Evolutionary conservation across 2,888 invertebrate species (phyloP).

Genomic region (Hecatera dysodea): DNA sequence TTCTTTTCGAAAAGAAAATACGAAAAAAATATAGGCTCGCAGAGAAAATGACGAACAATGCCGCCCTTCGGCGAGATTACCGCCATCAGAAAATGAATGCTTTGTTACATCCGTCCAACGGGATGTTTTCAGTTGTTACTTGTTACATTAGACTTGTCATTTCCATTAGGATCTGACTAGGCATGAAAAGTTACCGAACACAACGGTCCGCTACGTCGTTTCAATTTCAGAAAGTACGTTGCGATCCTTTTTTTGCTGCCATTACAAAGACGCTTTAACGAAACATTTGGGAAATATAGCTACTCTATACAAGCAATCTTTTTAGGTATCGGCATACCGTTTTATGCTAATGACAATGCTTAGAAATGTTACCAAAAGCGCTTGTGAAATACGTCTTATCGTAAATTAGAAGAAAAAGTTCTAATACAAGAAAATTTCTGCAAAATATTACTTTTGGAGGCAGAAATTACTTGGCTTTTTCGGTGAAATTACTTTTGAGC

Average conservation of each 20-base stretch:
- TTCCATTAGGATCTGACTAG: conserved; percentile 82
- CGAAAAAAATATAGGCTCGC: conserved; percentile 77
- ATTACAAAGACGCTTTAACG: conserved; percentile 49
- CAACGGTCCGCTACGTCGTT: conserved; percentile 76
- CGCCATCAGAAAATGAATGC: conserved; percentile 90
- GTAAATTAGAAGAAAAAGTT: conserved; percentile 37
- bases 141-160: conserved; percentile 89
- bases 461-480: conserved; percentile 17
- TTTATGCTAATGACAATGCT: conserved; percentile 47
- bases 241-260: conserved; percentile 60
- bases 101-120: conserved; percentile 87
- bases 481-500: background rate
- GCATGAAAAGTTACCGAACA: conserved; percentile 81
- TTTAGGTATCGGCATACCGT: conserved; percentile 39
- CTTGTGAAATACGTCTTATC: conserved; percentile 31
- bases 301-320: conserved; percentile 38
- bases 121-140: conserved; percentile 88
- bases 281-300: conserved; percentile 50
- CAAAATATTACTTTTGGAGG: conserved; percentile 25
- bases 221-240: conserved; percentile 75
- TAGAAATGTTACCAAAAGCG: conserved; percentile 30
- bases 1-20: conserved; percentile 87
- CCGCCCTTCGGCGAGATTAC: conserved; percentile 90
- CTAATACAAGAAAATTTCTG: conserved; percentile 15
- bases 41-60: conserved; percentile 89